A percentile compares a stretch with the other conserved stretches of the same genome.
These are phyloP conservation scores for Melanocharis versteri DNA, from an alignment of 2,113 vertebrate genomes.

Conservation along the genomic window DNA sequence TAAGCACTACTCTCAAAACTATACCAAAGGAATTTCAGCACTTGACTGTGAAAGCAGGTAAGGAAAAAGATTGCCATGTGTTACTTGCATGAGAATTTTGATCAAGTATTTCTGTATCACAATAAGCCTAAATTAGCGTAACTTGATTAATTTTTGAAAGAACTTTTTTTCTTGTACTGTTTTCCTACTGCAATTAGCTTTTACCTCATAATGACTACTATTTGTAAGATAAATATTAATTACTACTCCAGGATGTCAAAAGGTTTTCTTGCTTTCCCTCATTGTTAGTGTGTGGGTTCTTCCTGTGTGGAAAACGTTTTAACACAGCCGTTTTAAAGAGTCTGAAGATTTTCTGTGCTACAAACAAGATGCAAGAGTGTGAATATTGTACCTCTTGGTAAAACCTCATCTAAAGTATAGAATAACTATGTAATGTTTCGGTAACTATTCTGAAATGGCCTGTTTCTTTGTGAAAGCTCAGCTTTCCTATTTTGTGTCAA, in stretches of 20 bases:
- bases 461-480: neutral
- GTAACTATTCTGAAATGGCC: neutral
- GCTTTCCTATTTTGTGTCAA: neutral
- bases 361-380: neutral
- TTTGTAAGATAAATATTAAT: neutral
- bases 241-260: neutral
- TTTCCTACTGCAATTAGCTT: neutral
- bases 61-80: slow-evolving; percentile 12
- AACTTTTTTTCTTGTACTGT: neutral
- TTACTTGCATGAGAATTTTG: neutral
- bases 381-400: neutral
- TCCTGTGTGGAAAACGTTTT: neutral
- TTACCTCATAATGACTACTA: neutral
- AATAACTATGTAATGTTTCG: neutral
- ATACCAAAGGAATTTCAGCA: slow-evolving; percentile 73
- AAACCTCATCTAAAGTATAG: neutral
- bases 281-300: neutral
- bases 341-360: neutral
- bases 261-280: neutral
- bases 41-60: slow-evolving; percentile 73
- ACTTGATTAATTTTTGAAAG: neutral
- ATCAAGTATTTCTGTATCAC: neutral
- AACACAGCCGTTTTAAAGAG: neutral
- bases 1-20: slow-evolving; percentile 48
- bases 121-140: neutral